Base-by-base conservation (phyloP, 2,113 vertebrate genomes). In the Carollia perspicillata region DNA sequence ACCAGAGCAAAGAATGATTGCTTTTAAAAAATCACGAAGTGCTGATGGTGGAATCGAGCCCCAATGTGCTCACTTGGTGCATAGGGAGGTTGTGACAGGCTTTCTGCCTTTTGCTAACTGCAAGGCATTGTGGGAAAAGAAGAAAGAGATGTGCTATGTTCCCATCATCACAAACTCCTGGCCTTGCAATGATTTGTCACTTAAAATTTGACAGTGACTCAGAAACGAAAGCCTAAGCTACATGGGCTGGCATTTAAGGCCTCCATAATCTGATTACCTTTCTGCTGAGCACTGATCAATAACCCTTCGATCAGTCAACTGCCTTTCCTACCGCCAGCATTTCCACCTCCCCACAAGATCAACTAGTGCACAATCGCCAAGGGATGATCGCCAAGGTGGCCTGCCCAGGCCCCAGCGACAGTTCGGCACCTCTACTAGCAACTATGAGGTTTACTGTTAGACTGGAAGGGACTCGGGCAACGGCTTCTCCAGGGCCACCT, bases 341-440 rank as follows among this genome's bases (percentile, higher is more conserved):
- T n/a, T 79, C 37, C 5, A n/a, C 4, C 37, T 84, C 18, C 5
- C 23, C 30, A 99, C 94, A 99, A 99, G 96, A 98, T 99, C 83
- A 99, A 99, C 95, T 99, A 99, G 97, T 98, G 98, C 69, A 99
- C 55, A 58, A 23, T 99, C 96, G 99, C 98, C 14, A 99, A 99
- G 97, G 98, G 93, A 99, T 99, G 83, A 99, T 99, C 47, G 37
- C 99, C 69, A 99, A 98, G 95, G 98, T 98, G 98, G 99, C 91
- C 98, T 99, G 35, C 98, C 99, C 0, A 99, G 99, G 58, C 98
- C 99, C 3, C 97, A 98, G 87, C 99, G 99, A 90, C 99, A 99
- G 96, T 99, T 99, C 37, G 99, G 99, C 9, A 98, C 99, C 7
- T 99, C 99, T 77, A 98, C 99, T 83, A 99, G 99, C 0, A 99